phyloP scores from a whole-genome alignment of 2,888 invertebrate genomes.

The Diachrysia chrysitis region DNA sequence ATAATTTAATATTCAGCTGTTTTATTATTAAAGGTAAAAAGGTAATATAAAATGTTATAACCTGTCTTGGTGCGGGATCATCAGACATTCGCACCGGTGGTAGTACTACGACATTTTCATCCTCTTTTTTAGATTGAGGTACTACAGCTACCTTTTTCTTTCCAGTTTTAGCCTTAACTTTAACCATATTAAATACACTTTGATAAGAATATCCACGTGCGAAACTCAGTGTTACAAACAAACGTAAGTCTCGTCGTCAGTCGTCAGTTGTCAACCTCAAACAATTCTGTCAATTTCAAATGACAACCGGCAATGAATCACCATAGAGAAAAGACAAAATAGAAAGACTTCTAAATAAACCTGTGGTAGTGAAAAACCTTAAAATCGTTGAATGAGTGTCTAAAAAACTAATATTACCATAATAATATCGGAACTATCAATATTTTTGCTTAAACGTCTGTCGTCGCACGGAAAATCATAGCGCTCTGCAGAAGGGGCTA shows the following conservation, averaged over 20 bases:
- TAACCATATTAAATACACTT: conserved; percentile 69
- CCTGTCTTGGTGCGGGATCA: conserved; percentile 92
- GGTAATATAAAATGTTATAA: conserved; percentile 64
- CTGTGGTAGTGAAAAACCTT: too few relatives aligned
- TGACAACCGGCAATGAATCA: background rate
- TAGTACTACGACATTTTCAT: conserved; percentile 75
- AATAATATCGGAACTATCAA: too few relatives aligned
- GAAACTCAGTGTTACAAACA: background rate
- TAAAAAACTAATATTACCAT: too few relatives aligned
- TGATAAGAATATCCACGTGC: background rate
- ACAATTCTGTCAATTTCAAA: background rate
- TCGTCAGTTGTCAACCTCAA: background rate
- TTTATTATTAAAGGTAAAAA: background rate
- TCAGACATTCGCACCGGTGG: conserved; percentile 92
- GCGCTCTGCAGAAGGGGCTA: too few relatives aligned
- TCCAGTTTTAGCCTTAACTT: conserved; percentile 77
- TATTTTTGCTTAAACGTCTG: too few relatives aligned
- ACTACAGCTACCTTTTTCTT: conserved; percentile 77
- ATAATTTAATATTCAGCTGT: background rate
- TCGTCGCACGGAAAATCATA: too few relatives aligned
- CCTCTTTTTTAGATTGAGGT: conserved; percentile 75
- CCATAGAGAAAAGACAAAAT: background rate
- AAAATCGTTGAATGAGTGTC: too few relatives aligned
- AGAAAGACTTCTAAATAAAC: background rate
- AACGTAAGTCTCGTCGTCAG: background rate